Conservation (phyloP, 2,797 vertebrate species). For the Rhincodon typus region DNA sequence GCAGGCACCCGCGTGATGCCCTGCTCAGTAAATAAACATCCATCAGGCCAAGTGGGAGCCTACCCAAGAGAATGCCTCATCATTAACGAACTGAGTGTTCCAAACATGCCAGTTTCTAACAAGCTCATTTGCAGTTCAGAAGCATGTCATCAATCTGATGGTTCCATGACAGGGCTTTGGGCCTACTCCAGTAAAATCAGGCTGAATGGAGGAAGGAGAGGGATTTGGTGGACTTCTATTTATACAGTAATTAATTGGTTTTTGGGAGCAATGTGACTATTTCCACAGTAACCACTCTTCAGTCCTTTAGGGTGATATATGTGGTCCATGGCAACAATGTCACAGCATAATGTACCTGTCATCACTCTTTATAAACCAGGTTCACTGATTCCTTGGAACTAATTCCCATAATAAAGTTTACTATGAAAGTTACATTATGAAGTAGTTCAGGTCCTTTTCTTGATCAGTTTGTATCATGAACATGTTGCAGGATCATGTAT, state of each 20-base stretch:
- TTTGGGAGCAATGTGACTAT: neutral
- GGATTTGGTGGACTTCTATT: neutral
- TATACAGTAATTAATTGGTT: neutral
- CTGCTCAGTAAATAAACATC: neutral
- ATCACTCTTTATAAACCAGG: neutral
- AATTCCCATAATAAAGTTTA: neutral
- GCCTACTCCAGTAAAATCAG: neutral
- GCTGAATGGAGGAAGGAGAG: neutral
- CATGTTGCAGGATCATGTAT: neutral
- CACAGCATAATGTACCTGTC: neutral
- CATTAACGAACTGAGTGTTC: neutral
- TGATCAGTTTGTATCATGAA: neutral
- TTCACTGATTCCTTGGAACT: neutral
- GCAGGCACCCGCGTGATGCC: neutral
- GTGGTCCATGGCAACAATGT: neutral
- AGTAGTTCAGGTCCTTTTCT: neutral
- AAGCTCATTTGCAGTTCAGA: neutral
- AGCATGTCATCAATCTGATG: neutral
- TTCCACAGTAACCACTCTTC: neutral
- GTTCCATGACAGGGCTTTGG: neutral
- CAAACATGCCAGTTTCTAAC: neutral
- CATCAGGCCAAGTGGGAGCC: neutral
- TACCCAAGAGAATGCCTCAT: neutral
- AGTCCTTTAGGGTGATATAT: neutral
- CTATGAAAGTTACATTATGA: neutral